These are phyloP conservation scores for Triplophysa yarkandensis DNA, from an alignment of 2,797 vertebrate species.

Conservation along the genomic window DNA sequence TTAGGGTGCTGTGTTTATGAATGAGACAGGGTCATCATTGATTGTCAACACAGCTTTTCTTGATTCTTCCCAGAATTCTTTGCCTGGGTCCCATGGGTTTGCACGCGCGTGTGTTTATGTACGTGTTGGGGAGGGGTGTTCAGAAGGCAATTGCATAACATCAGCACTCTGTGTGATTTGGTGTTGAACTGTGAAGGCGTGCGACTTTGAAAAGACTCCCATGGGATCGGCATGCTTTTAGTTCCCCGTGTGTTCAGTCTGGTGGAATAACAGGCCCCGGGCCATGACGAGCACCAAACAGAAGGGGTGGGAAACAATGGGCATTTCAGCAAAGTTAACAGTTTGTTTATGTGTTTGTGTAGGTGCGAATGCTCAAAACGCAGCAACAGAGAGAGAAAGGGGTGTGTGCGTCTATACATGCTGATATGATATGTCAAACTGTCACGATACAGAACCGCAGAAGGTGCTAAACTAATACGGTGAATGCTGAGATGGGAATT, in stretches of 20 bases:
- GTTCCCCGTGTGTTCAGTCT: conserved; percentile 80
- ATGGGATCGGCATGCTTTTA: conserved; percentile 78
- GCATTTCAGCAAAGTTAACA: conserved; percentile 24
- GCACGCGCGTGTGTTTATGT: conserved; percentile 25
- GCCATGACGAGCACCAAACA: conserved; percentile 63
- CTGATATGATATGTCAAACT: conserved; percentile 23
- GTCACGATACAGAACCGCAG: conserved; percentile 1
- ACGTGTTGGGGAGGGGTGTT: conserved; percentile 15
- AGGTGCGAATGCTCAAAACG: conserved; percentile 12
- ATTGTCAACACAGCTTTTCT: conserved; percentile 76
- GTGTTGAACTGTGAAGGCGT: conserved; percentile 82
- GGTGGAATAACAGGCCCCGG: conserved; percentile 75
- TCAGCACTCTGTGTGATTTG: conserved; percentile 73
- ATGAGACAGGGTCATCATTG: conserved; percentile 75
- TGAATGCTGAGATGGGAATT: not conserved
- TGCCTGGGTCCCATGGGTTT: conserved; percentile 69
- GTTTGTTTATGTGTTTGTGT: conserved; percentile 34
- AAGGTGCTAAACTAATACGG: conserved; percentile 23
- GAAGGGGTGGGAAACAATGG: conserved; percentile 51
- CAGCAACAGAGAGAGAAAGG: not conserved
- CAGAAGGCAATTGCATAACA: conserved; percentile 70
- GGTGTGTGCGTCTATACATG: conserved; percentile 6
- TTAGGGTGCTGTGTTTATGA: conserved; percentile 73
- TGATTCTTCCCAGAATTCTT: conserved; percentile 75
- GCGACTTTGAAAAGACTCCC: conserved; percentile 79